Percentiles rank a stretch among this genome's conserved stretches.
Evolutionary conservation across 2,113 vertebrate genomes (phyloP).

Genomic region (Lethenteron reissneri): DNA sequence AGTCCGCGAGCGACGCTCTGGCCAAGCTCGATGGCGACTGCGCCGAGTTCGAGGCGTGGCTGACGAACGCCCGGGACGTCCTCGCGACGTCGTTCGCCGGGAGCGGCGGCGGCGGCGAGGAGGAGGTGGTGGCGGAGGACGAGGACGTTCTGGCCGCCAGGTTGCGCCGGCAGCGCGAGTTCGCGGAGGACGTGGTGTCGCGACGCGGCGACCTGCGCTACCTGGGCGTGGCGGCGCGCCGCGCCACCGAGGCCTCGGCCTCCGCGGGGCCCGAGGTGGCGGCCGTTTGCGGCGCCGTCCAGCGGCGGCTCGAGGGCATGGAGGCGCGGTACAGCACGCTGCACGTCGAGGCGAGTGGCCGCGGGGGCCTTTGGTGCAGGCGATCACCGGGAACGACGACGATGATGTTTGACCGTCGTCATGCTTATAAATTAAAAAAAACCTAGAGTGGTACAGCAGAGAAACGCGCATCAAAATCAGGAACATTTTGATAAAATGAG

Average conservation of each 20-base stretch:
- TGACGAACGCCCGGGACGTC: conserved; percentile 24
- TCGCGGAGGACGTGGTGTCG: conserved; percentile 74
- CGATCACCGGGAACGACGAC: too few species aligned
- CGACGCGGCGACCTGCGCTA: conserved; percentile 91
- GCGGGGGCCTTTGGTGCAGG: too few species aligned
- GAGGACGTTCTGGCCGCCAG: conserved; percentile 2
- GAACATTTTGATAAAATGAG: too few species aligned
- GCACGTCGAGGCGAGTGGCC: background rate
- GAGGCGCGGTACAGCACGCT: background rate
- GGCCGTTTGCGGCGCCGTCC: background rate
- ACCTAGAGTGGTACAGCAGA: too few species aligned
- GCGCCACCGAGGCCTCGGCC: background rate
- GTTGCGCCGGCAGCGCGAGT: conserved; percentile 43
- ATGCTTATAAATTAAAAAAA: too few species aligned
- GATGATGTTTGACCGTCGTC: too few species aligned
- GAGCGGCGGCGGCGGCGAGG: conserved; percentile 36
- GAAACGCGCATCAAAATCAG: too few species aligned
- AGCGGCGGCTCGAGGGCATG: background rate
- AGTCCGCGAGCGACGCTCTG: conserved; percentile 51
- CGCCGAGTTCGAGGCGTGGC: conserved; percentile 42
- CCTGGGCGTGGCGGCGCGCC: conserved; percentile 57
- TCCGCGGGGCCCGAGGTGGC: conserved; percentile 2
- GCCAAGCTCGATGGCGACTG: conserved; percentile 66
- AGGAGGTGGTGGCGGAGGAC: conserved; percentile 30
- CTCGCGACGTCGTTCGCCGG: conserved; percentile 17